Conservation (phyloP, 2,797 vertebrate genomes). For the Muscicapa comitata region DNA sequence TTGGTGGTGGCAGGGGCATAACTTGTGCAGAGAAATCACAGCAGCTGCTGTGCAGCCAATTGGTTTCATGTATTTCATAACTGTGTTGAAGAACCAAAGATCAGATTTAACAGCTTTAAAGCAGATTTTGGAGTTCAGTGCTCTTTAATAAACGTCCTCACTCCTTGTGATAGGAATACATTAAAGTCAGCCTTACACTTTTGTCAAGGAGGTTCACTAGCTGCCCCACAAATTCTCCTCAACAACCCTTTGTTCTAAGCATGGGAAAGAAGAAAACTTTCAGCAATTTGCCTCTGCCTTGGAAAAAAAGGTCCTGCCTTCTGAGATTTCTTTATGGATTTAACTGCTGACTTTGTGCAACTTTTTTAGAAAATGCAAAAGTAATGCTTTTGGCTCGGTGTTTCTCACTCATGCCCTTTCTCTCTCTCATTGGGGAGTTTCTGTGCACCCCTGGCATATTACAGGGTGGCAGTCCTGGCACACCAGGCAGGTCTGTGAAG, state of each 20-base stretch:
- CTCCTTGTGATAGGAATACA: not conserved
- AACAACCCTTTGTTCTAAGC: not conserved
- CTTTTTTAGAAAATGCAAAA: not conserved
- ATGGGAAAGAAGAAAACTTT: not conserved
- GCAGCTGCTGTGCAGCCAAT: not conserved
- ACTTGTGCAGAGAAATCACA: not conserved
- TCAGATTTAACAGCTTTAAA: not conserved
- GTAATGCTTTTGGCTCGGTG: not conserved
- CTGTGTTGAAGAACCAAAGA: not conserved
- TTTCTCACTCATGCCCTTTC: not conserved
- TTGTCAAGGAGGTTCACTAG: not conserved
- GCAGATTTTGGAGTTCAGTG: not conserved
- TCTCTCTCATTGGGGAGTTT: not conserved
- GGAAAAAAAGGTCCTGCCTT: not conserved
- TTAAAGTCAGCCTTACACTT: not conserved
- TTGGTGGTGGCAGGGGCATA: accelerated
- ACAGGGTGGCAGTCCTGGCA: not conserved
- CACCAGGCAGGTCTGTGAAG: not conserved
- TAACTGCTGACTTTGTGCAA: not conserved
- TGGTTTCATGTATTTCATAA: not conserved
- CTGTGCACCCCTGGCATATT: not conserved
- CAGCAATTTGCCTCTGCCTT: not conserved
- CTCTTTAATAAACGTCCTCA: not conserved
- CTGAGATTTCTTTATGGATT: not conserved
- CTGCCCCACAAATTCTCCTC: not conserved